phyloP scores from a whole-genome alignment of 2,113 vertebrate species.

The Macroglossus sobrinus region DNA sequence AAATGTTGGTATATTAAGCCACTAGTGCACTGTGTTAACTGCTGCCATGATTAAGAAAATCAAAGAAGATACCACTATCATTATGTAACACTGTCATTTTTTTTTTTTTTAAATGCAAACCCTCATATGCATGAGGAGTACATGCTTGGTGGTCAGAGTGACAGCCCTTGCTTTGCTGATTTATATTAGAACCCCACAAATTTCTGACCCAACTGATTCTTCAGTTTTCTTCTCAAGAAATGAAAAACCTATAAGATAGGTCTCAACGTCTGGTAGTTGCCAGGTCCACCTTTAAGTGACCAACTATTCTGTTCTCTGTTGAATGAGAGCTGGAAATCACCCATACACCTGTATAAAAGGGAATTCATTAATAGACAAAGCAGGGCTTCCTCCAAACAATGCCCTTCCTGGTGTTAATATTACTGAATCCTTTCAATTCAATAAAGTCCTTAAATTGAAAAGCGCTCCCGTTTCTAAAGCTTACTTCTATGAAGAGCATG shows the following conservation, averaged over 20 bases:
- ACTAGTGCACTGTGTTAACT: conserved; percentile 55
- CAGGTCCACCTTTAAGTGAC: not conserved
- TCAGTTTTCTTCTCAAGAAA: conserved; percentile 8
- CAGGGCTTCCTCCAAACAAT: not conserved
- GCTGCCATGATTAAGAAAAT: conserved; percentile 38
- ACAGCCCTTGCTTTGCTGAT: not conserved
- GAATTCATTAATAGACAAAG: not conserved
- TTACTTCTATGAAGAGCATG: not conserved
- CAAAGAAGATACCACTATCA: not conserved
- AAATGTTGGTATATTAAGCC: conserved; percentile 58
- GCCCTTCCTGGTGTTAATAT: not conserved
- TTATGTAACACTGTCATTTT: not conserved
- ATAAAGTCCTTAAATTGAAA: not conserved
- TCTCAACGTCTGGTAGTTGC: not conserved
- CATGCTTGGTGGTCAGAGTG: not conserved
- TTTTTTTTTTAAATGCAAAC: not conserved
- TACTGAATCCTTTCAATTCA: not conserved
- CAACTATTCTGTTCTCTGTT: not conserved
- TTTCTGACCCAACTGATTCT: not conserved
- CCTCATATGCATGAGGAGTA: not conserved
- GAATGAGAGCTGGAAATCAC: not conserved
- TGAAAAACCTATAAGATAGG: conserved; percentile 22
- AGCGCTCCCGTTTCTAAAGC: not conserved
- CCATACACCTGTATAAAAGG: not conserved
- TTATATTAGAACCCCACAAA: not conserved